These are phyloP conservation scores for Mythimna pallens DNA, from an alignment of 2,888 invertebrate genomes.

Conservation along the genomic window DNA sequence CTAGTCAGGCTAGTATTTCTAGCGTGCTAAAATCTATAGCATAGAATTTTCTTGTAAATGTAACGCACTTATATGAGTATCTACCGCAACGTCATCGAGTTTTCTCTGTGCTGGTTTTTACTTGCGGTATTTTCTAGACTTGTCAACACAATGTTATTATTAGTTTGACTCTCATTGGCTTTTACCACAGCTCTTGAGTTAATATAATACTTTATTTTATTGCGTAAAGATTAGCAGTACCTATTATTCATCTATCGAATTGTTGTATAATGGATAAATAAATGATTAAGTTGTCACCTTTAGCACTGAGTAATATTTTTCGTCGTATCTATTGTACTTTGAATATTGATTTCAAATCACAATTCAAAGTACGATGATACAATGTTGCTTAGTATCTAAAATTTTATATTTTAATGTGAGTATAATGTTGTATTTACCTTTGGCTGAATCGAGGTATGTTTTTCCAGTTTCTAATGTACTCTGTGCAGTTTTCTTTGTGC, in stretches of 20 bases:
- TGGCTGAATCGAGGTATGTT: slow-evolving; percentile 78
- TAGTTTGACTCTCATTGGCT: slow-evolving; percentile 31
- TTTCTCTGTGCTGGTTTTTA: slow-evolving; percentile 33
- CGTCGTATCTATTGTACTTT: slow-evolving; percentile 73
- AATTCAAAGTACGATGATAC: slow-evolving; percentile 56
- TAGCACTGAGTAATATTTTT: slow-evolving; percentile 73
- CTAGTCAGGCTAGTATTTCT: no score
- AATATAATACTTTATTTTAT: not conserved
- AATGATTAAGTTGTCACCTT: slow-evolving; percentile 61
- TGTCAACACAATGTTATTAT: slow-evolving; percentile 33
- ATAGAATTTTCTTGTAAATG: slow-evolving; percentile 9
- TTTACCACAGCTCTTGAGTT: not conserved
- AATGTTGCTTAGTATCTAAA: slow-evolving; percentile 13
- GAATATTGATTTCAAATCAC: slow-evolving; percentile 56
- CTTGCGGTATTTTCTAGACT: slow-evolving; percentile 50
- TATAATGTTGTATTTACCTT: slow-evolving; percentile 74
- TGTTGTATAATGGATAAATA: not conserved
- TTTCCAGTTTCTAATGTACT: slow-evolving; percentile 80
- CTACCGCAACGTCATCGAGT: slow-evolving; percentile 37
- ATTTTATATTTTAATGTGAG: not conserved
- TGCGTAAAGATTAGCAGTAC: not conserved
- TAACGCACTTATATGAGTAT: slow-evolving; percentile 22
- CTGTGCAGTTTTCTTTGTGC: slow-evolving; percentile 85
- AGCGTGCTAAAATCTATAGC: not conserved
- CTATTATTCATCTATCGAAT: not conserved